phyloP scores from a whole-genome alignment of 2,888 invertebrate genomes.

The Tuta absoluta region DNA sequence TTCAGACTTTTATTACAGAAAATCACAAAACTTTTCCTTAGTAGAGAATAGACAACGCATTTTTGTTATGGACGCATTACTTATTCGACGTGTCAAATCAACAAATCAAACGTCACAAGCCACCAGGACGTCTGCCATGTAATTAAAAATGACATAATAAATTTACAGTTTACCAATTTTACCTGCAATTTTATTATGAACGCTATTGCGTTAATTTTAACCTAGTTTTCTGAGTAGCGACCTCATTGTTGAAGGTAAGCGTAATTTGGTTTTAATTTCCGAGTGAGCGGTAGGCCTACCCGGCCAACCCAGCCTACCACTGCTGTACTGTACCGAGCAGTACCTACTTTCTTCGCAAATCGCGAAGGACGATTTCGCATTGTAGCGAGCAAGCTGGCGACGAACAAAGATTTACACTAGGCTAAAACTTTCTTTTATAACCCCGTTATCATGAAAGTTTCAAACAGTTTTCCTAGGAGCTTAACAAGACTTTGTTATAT shows the following conservation, averaged over 20 bases:
- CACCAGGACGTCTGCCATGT: background rate
- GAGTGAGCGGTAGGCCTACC: slow-evolving; percentile 31
- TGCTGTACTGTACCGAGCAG: slow-evolving; percentile 44
- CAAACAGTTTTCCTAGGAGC: background rate
- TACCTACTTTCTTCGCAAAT: slow-evolving; percentile 55
- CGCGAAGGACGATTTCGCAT: slow-evolving; percentile 50
- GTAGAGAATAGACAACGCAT: background rate
- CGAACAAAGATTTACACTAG: slow-evolving; percentile 1
- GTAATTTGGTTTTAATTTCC: slow-evolving; percentile 72
- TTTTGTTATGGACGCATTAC: background rate
- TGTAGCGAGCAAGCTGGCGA: background rate
- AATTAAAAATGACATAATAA: slow-evolving; percentile 42
- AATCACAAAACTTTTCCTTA: too few relatives aligned
- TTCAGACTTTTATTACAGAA: too few relatives aligned
- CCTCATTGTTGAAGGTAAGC: slow-evolving; percentile 63
- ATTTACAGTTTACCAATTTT: slow-evolving; percentile 46
- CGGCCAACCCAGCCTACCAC: too few relatives aligned
- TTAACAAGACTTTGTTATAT: too few relatives aligned
- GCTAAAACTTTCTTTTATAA: too few relatives aligned
- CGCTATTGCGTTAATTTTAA: slow-evolving; percentile 54
- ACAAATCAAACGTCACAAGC: background rate
- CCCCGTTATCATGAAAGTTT: too few relatives aligned
- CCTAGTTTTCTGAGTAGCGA: slow-evolving; percentile 59
- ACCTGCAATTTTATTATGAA: slow-evolving; percentile 39
- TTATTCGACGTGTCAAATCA: background rate